These are phyloP conservation scores for Bhutanitis thaidina DNA, from an alignment of 2,888 invertebrate genomes.

Conservation along the genomic window DNA sequence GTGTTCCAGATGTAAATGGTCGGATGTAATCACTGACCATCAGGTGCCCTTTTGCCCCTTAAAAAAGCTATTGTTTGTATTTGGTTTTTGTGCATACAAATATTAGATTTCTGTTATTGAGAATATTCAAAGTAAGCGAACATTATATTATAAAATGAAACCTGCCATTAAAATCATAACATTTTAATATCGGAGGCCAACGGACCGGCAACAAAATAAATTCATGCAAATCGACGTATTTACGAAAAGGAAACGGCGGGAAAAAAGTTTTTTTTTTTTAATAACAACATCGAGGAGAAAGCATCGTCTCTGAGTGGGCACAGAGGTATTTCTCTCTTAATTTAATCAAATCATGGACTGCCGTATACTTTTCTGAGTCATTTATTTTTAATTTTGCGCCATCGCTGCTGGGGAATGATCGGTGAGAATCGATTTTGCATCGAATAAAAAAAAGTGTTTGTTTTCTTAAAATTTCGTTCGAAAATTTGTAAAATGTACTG, in stretches of 20 bases:
- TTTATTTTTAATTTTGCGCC: conserved; percentile 68
- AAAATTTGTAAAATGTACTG: no score
- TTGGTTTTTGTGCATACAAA: no score
- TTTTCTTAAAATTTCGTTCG: no score
- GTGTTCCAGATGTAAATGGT: no score
- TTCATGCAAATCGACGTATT: conserved; percentile 69
- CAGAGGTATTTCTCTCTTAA: conserved; percentile 67
- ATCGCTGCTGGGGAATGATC: conserved; percentile 23
- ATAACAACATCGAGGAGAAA: conserved; percentile 49
- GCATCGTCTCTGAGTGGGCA: conserved; percentile 33
- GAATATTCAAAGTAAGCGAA: not conserved
- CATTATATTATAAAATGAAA: not conserved
- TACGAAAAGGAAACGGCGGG: conserved; percentile 56
- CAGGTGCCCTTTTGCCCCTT: no score
- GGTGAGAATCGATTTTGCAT: not conserved
- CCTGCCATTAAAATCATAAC: conserved; percentile 37
- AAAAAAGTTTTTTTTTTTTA: conserved; percentile 58
- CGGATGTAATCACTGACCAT: no score
- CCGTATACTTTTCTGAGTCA: conserved; percentile 65
- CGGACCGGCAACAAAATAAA: conserved; percentile 43
- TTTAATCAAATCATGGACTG: conserved; percentile 69
- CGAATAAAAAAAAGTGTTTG: not conserved
- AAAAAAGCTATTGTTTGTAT: no score
- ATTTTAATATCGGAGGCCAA: conserved; percentile 43
- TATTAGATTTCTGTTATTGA: no score